phyloP scores from a whole-genome alignment of 2,888 invertebrate species.

The Cheilosia impressa region DNA sequence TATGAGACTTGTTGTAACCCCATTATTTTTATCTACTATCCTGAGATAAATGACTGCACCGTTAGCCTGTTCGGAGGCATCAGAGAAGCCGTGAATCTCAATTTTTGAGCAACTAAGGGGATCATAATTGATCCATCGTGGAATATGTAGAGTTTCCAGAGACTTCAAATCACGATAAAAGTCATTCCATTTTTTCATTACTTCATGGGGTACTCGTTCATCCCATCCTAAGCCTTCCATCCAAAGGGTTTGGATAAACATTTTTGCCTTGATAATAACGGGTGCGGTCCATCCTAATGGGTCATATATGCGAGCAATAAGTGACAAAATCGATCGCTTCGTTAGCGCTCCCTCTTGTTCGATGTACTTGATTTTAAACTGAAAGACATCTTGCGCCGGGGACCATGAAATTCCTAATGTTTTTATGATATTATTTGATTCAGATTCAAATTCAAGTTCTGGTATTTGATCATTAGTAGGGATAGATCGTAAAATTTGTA shows the following conservation, averaged over 20 bases:
- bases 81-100: no score
- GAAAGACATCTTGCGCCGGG: neutral
- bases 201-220: neutral
- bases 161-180: no score
- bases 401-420: neutral
- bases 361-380: neutral
- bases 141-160: no score
- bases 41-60: no score
- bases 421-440: neutral
- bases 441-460: neutral
- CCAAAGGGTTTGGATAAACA: neutral
- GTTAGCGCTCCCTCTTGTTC: neutral
- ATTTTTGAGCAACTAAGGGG: no score
- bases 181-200: no score
- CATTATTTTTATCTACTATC: no score
- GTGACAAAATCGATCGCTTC: neutral
- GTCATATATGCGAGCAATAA: neutral
- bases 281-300: neutral
- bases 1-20: no score
- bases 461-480: neutral
- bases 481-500: neutral
- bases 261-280: neutral
- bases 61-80: no score
- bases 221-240: neutral
- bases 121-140: no score